phyloP scores from a whole-genome alignment of 1,140 invertebrate genomes.

The Aethina tumida region DNA sequence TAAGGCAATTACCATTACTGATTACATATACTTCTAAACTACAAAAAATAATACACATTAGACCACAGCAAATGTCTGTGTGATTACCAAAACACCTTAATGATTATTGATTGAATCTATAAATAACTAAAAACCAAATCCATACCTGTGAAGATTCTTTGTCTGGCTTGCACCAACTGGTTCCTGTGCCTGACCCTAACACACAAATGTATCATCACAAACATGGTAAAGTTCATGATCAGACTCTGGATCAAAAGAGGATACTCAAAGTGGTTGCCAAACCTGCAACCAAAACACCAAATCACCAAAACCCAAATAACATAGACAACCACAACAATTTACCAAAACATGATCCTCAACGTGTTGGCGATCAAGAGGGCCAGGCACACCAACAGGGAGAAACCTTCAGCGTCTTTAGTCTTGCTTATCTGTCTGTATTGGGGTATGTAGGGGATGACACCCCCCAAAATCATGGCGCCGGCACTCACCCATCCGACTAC shows the following conservation, averaged over 20 bases:
- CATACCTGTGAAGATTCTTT: conserved; percentile 78
- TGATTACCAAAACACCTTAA: conserved; percentile 1
- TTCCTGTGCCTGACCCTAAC: conserved; percentile 77
- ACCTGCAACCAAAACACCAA: conserved; percentile 54
- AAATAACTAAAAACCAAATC: conserved; percentile 10
- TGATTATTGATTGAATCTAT: conserved; percentile 10
- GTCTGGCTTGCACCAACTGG: conserved; percentile 65
- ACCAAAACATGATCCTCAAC: conserved; percentile 96
- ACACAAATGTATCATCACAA: conserved; percentile 91
- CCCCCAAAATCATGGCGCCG: conserved; percentile 85
- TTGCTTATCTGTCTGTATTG: conserved; percentile 88
- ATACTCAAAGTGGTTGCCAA: conserved; percentile 92
- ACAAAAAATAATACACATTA: too few relatives aligned
- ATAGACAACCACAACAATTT: conserved; percentile 32
- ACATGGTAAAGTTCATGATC: conserved; percentile 95
- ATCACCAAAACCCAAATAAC: background rate
- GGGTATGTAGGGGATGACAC: conserved; percentile 76
- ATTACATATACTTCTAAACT: too few relatives aligned
- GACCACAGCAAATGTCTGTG: background rate
- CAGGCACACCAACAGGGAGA: conserved; percentile 93
- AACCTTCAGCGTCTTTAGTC: conserved; percentile 88
- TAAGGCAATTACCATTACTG: too few relatives aligned
- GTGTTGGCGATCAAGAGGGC: conserved; percentile 92
- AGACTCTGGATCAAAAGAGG: conserved; percentile 93
- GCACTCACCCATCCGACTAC: conserved; percentile 58